These are phyloP conservation scores for Dione vanillae DNA, from an alignment of 2,888 invertebrate species.

Conservation along the genomic window DNA sequence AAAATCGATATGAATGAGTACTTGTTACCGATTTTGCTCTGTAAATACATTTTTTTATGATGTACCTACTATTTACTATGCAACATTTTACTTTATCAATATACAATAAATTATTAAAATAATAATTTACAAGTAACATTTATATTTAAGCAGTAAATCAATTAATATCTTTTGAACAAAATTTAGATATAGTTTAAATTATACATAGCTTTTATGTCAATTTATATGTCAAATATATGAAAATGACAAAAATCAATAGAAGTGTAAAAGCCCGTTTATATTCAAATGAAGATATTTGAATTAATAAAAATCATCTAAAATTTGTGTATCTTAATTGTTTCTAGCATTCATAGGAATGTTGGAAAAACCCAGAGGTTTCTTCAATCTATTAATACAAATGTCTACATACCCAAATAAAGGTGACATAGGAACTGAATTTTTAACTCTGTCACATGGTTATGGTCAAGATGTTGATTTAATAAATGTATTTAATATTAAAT, in stretches of 20 bases:
- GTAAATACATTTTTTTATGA: no score
- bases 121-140: background rate
- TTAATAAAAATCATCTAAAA: slow-evolving; percentile 30
- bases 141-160: background rate
- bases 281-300: slow-evolving; percentile 39
- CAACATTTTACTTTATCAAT: background rate
- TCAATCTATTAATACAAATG: background rate
- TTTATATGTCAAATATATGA: slow-evolving; percentile 3
- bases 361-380: background rate
- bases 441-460: no score
- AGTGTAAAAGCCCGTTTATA: slow-evolving; percentile 28
- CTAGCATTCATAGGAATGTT: slow-evolving; percentile 6
- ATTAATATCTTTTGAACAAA: slow-evolving; percentile 7
- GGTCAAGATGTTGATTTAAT: no score
- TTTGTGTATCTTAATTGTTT: slow-evolving; percentile 39
- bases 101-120: background rate
- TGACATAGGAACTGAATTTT: no score
- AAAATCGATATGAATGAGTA: no score
- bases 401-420: background rate
- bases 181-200: no score
- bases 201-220: slow-evolving; percentile 1
- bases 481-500: no score
- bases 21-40: no score
- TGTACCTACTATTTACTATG: no score
- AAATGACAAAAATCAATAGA: slow-evolving; percentile 22